Evolutionary conservation across 2,888 invertebrate genomes (phyloP), one percentile per base, ranked within the genome.

Genomic region (Ennomos quercinarius): DNA sequence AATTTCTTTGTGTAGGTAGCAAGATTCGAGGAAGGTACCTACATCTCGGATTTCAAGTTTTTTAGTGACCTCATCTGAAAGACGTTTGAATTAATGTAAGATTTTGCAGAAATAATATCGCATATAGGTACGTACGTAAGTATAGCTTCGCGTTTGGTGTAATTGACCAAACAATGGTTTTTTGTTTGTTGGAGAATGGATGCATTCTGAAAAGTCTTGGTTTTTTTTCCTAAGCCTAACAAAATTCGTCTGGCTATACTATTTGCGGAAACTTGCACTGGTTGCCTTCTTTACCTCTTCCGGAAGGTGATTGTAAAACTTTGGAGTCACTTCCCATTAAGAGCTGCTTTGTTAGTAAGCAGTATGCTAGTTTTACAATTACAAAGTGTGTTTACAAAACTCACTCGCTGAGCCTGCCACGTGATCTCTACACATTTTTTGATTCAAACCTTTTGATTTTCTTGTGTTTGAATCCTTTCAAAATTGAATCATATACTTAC

Each of bases 361-460:
- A 27, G 27, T 27, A 82, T 66, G 68, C 68, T 70, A 71, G 73
- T 78, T 74, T 27, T 27, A 27, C 27, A 27, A 27, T 27, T 79
- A 84, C 80, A 84, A 85, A 84, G 81, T 73, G 67, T 87, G 87
- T 89, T 89, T 87, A 80, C 76, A 84, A 86, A 27, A 81, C 76
- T 67, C 67, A 60, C 66, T 59, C 71, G 71, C 63, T 64, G 58
- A 68, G 61, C 67, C 64, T 48, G 46, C 76, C 82, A 84, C 85
- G 83, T 85, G 84, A 81, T 61, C 53, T 61, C 57, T 56, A 45
- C 39, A 55, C 39, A 55, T 63, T 64, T 61, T 49, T 61, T 49
- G 17, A 52, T n/a, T 27, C 6, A 35, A 42, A 11, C 43, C 44
- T 27, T 27, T 27, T 27, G 27, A 27, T 6, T 27, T 27, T 4